These are phyloP conservation scores for Metalampra italica DNA, from an alignment of 2,888 invertebrate genomes.

Conservation along the genomic window DNA sequence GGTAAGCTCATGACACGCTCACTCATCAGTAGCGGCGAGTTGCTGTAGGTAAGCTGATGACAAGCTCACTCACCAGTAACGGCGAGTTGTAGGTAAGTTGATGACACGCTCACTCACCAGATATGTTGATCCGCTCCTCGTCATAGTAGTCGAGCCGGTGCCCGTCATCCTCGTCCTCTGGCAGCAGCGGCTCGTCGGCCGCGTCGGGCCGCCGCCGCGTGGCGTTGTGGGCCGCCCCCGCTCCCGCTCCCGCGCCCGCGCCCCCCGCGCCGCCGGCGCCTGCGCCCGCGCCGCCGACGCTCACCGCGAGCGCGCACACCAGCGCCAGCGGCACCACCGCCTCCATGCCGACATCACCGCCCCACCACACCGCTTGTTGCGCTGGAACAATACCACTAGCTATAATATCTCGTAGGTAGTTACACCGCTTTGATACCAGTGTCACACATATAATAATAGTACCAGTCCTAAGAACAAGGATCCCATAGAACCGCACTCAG, in stretches of 20 bases:
- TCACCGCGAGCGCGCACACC: slow-evolving; percentile 64
- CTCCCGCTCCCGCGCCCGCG: slow-evolving; percentile 54
- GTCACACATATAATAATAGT: too few species aligned
- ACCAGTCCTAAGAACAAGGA: too few species aligned
- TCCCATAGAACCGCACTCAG: too few species aligned
- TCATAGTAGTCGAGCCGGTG: slow-evolving; percentile 64
- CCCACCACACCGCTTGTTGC: slow-evolving; percentile 26
- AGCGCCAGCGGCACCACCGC: slow-evolving; percentile 65
- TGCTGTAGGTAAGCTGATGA: too few species aligned
- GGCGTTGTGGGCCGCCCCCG: slow-evolving; percentile 39
- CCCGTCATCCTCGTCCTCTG: slow-evolving; percentile 52
- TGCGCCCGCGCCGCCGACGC: slow-evolving; percentile 42
- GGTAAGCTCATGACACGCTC: too few species aligned
- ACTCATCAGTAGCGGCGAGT: too few species aligned
- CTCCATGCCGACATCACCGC: slow-evolving; percentile 76
- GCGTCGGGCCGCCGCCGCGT: slow-evolving; percentile 48
- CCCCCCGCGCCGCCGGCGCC: slow-evolving; percentile 63
- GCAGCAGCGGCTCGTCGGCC: slow-evolving; percentile 38
- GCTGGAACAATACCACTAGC: slow-evolving; percentile 12
- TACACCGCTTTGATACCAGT: too few species aligned
- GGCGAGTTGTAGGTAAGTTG: too few species aligned
- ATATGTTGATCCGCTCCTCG: slow-evolving; percentile 64
- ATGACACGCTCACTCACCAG: slow-evolving; percentile 39
- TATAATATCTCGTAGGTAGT: too few species aligned
- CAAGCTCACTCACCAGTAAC: too few species aligned